A percentile compares a stretch with the other conserved stretches of the same genome.
phyloP scores from a whole-genome alignment of 2,113 vertebrate genomes.

The Sylvietta virens region DNA sequence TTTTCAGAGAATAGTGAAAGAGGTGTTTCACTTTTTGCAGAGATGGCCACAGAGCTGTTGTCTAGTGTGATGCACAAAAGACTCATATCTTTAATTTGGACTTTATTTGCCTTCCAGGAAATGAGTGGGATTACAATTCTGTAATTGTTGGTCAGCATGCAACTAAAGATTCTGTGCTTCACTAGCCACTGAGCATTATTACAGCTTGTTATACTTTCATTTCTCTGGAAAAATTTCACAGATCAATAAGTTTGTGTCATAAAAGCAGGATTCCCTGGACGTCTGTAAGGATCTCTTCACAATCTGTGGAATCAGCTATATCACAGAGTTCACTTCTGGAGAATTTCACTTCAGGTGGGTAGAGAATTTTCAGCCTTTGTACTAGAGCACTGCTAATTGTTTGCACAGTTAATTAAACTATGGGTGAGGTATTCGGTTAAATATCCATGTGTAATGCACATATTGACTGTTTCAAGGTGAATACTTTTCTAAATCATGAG shows the following conservation, averaged over 20 bases:
- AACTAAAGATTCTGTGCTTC: neutral
- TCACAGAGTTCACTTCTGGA: neutral
- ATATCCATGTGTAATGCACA: slow-evolving; percentile 23
- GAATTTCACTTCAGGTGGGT: neutral
- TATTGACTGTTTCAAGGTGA: slow-evolving; percentile 65
- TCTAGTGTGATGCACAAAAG: neutral
- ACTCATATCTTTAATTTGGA: neutral
- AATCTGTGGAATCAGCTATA: neutral
- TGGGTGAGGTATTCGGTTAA: slow-evolving; percentile 37
- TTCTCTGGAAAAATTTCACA: neutral
- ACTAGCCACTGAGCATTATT: neutral
- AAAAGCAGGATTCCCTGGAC: neutral
- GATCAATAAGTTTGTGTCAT: neutral
- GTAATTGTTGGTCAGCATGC: neutral
- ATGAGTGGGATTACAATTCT: neutral
- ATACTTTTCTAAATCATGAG: slow-evolving; percentile 47
- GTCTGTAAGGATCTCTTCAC: neutral
- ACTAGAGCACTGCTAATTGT: slow-evolving; percentile 32
- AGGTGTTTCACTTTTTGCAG: neutral
- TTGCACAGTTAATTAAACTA: slow-evolving; percentile 65
- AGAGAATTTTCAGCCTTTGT: neutral
- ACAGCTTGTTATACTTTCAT: neutral
- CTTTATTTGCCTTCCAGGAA: neutral
- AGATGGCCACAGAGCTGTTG: neutral
- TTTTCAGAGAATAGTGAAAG: neutral